Evolutionary conservation across 2,113 vertebrate genomes (phyloP).

Genomic region (Cyprinodon brontotheroides): DNA sequence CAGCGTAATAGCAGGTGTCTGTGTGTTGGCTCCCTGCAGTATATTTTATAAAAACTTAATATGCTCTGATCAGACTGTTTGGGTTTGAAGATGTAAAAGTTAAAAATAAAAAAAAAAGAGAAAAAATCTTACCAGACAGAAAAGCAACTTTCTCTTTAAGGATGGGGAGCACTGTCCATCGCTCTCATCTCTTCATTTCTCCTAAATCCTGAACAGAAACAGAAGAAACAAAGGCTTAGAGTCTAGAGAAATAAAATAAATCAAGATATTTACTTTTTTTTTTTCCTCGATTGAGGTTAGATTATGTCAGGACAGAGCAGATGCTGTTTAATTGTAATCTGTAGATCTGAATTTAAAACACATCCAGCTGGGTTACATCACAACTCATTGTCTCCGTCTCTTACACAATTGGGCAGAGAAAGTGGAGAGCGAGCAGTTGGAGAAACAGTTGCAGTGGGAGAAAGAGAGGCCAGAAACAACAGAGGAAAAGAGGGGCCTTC

Average conservation of each 20-base stretch:
- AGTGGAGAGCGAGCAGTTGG: conserved; percentile 21
- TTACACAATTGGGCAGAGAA: not conserved
- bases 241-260: not conserved
- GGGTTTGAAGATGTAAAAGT: not conserved
- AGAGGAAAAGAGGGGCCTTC: not conserved
- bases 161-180: conserved; percentile 96
- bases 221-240: not conserved
- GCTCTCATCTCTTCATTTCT: conserved; percentile 99
- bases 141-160: conserved; percentile 99
- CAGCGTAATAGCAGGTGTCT: not conserved
- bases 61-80: not conserved
- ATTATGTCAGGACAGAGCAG: conserved; percentile 37
- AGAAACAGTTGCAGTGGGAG: conserved; percentile 40
- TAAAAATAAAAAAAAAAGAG: not conserved
- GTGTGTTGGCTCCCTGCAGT: not conserved
- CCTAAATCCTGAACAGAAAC: conserved; percentile 84
- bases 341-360: not conserved
- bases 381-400: not conserved
- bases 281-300: conserved; percentile 3
- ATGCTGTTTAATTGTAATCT: conserved; percentile 45
- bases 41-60: conserved; percentile 15
- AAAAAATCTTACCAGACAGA: conserved; percentile 87
- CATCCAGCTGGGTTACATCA: conserved; percentile 5
- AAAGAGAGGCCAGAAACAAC: conserved; percentile 31
- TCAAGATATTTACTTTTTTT: too few species aligned